These are phyloP conservation scores for Motacilla tschutschensis DNA, from an alignment of 2,113 vertebrate genomes.

Conservation along the genomic window DNA sequence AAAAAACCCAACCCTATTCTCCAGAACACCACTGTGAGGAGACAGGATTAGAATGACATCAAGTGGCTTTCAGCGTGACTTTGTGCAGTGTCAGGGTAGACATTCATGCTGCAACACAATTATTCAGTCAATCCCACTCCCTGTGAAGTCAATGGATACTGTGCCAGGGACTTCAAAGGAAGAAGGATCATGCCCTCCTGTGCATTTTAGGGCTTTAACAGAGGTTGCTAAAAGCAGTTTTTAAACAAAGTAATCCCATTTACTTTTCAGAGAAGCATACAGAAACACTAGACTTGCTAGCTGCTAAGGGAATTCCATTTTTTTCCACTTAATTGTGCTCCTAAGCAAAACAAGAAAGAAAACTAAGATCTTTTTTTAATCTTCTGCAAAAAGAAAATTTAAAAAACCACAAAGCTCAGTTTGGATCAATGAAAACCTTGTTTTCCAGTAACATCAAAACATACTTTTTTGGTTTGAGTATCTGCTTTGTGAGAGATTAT, in stretches of 20 bases:
- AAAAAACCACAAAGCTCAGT: background rate
- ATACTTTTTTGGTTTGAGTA: background rate
- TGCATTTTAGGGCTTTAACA: slow-evolving; percentile 40
- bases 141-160: slow-evolving; percentile 49
- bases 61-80: slow-evolving; percentile 38
- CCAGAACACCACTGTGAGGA: background rate
- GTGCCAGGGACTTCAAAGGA: slow-evolving; percentile 58
- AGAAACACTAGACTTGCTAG: slow-evolving; percentile 31
- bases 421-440: slow-evolving; percentile 22
- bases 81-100: slow-evolving; percentile 43
- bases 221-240: slow-evolving; percentile 54
- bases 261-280: slow-evolving; percentile 29
- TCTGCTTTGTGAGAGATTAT: slow-evolving; percentile 16
- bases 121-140: slow-evolving; percentile 45
- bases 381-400: slow-evolving; percentile 11
- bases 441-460: slow-evolving; percentile 23
- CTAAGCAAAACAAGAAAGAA: background rate
- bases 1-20: background rate
- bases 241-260: slow-evolving; percentile 61
- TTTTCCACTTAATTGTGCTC: background rate
- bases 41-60: slow-evolving; percentile 39
- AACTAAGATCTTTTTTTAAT: background rate
- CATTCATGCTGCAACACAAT: slow-evolving; percentile 34
- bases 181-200: slow-evolving; percentile 54
- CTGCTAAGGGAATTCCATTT: slow-evolving; percentile 25